Base-by-base conservation (phyloP, 1,140 invertebrate species). In the Cryptotermes secundus region DNA sequence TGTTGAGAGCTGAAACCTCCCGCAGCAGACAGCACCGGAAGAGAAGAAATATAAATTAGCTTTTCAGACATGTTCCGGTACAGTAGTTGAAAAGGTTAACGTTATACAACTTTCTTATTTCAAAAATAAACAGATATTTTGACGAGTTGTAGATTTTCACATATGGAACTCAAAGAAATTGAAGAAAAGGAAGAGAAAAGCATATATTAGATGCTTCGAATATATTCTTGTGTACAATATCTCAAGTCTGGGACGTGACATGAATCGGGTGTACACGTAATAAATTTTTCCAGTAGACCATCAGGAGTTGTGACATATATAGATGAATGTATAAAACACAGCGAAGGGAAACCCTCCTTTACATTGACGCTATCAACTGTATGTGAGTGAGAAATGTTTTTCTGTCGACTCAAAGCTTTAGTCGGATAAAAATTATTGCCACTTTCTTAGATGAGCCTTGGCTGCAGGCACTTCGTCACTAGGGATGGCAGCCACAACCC, bases 261-360 rank as follows among this genome's bases (percentile, higher is more conserved):
- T 14, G 59, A 72, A 72, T 72, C 59, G 6, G 14, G 59, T 7
- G 59, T 72, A 14, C 7, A n/a, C 2, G 59, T n/a, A 31, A 72
- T 72, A 9, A 72, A 72, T 72, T 72, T 72, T 31, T 72, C 59
- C 59, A 72, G 59, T 72, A 72, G 31, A 72, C 59, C 59, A 72
- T 72, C 59, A 72, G n/a, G 59, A 72, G 59, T 72, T 31, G 59
- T 72, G 59, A 31, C 59, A 72, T 31, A 72, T 72, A 72, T 72
- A 72, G 59, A 72, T 72, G 59, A 72, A 72, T 72, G 59, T 72
- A 72, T 72, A 72, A 72, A 72, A 72, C 26, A 72, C 26, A 72
- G n/a, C 1, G 59, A 72, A 72, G 14, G 59, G 26, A 6, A n/a
- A 72, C 1, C 26, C 19, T 22, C 59, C 26, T 72, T 72, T n/a